A percentile compares a stretch with the other conserved stretches of the same genome.
Conservation (phyloP, 2,113 vertebrate species). For the Chlorodrepanis virens region DNA sequence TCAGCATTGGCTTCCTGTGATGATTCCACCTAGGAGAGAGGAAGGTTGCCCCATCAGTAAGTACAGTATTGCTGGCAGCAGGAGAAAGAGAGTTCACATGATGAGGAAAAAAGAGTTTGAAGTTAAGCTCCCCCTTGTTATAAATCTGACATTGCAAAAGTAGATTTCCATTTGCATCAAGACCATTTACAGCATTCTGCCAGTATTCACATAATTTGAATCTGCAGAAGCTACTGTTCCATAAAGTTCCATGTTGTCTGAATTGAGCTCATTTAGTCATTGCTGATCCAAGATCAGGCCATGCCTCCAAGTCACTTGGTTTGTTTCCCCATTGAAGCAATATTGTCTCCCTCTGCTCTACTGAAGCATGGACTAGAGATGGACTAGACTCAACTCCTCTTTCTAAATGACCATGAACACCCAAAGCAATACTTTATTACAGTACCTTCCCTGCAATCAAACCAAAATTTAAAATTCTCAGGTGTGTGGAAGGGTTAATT, state of each 20-base stretch:
- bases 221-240: background rate
- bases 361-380: background rate
- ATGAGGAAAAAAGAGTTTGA: background rate
- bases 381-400: background rate
- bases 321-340: background rate
- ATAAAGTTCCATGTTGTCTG: background rate
- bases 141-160: background rate
- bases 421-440: background rate
- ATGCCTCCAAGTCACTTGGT: background rate
- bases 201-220: background rate
- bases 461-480: background rate
- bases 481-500: background rate
- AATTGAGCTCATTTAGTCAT: background rate
- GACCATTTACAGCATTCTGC: background rate
- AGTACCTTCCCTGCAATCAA: background rate
- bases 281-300: background rate
- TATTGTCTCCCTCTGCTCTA: fast-evolving
- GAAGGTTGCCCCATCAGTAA: background rate
- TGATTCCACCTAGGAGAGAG: conserved; percentile 80
- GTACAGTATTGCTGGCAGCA: background rate
- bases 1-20: conserved; percentile 83
- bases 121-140: background rate
- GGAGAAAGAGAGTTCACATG: background rate
- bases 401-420: background rate
- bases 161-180: background rate